Evolutionary conservation across 1,140 invertebrate species (phyloP), one percentile per base, ranked within the genome.

Genomic region (Hypothenemus hampei): DNA sequence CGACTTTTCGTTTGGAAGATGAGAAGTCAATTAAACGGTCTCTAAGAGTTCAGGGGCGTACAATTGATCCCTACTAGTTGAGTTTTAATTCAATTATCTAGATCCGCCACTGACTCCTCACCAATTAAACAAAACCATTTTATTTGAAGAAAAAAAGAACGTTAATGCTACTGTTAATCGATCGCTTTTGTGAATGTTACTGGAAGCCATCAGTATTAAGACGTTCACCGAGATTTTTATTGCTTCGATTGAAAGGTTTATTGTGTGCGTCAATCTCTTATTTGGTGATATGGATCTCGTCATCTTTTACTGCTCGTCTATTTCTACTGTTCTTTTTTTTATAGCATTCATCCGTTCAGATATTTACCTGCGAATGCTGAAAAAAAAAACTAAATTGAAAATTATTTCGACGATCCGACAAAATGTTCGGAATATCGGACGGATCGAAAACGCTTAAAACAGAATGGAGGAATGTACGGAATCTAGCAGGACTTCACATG

Each of bases 401-500:
- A n/a, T n/a, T n/a, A n/a, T 15, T 13, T 44, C 21, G 8, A 23
- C n/a, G 15, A 15, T 44, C 26, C 3, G n/a, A 47, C 45, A 20
- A 47, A 47, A 47, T 47, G 35, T n/a, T 24, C 45, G 8, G 45
- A 13, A 47, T 47, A 13, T 54, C 15, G 51, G 23, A 54, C 41
- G 40, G 22, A 22, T 15, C 13, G 13, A 8, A 18, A 39, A 54
- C 51, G 46, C 46, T 54, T 54, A 54, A 45, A 54, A 56, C 53
- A 39, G 35, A 56, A 16, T 33, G 35, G 10, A 31, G 46, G 53
- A 56, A 56, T 48, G 53, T 23, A 19, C 6, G 53, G 53, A 47
- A 56, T 56, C 46, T 31, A 31, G 36, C 53, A 56, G 53, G 53
- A 56, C 46, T 49, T 48, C 53, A 56, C 43, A 48, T 56, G 53